Percentiles rank a stretch among this genome's conserved stretches.
Conservation (phyloP, 2,888 invertebrate genomes). For the Brachynemurus nebulosus region DNA sequence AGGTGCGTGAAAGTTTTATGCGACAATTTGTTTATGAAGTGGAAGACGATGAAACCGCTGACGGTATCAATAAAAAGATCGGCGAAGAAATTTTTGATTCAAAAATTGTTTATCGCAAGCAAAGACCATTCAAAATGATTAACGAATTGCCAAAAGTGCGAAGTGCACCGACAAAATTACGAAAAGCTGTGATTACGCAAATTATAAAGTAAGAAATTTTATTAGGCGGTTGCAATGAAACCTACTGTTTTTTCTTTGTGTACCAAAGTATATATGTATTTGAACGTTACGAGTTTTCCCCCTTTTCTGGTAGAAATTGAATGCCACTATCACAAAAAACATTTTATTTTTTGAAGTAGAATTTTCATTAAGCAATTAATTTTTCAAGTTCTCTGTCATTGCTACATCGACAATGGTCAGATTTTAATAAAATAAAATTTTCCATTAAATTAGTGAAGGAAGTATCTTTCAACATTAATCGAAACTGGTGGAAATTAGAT, state of each 20-base stretch:
- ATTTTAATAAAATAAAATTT: too few relatives aligned
- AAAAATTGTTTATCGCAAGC: constrained; percentile 66
- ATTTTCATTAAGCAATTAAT: too few relatives aligned
- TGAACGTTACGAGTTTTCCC: neutral
- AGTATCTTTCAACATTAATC: too few relatives aligned
- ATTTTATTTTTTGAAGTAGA: too few relatives aligned
- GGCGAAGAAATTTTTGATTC: constrained; percentile 52
- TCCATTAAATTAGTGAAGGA: too few relatives aligned
- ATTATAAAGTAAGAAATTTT: constrained; percentile 62
- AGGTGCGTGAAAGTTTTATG: constrained; percentile 97
- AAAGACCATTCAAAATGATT: constrained; percentile 67
- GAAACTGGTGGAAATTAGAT: too few relatives aligned
- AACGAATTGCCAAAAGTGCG: constrained; percentile 72
- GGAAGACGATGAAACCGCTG: constrained; percentile 63
- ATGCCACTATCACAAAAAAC: too few relatives aligned
- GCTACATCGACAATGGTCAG: too few relatives aligned
- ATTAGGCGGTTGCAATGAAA: constrained; percentile 6
- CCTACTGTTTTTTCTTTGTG: neutral
- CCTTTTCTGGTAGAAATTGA: too few relatives aligned
- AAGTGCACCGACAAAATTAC: constrained; percentile 62
- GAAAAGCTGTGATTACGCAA: constrained; percentile 68
- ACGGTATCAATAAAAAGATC: constrained; percentile 37
- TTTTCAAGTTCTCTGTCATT: too few relatives aligned
- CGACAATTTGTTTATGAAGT: constrained; percentile 88
- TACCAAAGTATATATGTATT: neutral